A percentile compares a stretch with the other conserved stretches of the same genome.
Evolutionary conservation across 2,797 vertebrate genomes (phyloP).

Genomic region (Aeoliscus strigatus): DNA sequence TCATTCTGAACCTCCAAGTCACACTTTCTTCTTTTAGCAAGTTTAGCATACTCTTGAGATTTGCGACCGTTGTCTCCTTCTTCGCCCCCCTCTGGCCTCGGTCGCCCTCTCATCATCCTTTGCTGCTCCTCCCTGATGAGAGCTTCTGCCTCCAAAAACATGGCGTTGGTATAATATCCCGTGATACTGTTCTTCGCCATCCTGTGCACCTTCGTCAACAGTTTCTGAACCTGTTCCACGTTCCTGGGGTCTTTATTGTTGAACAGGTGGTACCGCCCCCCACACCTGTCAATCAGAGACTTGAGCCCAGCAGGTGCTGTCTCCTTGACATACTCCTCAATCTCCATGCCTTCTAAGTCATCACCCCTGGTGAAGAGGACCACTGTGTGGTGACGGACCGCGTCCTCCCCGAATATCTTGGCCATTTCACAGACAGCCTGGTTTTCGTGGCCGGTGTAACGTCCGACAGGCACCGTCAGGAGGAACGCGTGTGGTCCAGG

Average conservation of each 20-base stretch:
- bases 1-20: no score
- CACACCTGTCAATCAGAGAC: slow-evolving; percentile 65
- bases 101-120: slow-evolving; percentile 51
- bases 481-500: slow-evolving; percentile 81
- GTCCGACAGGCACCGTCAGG: slow-evolving; percentile 75
- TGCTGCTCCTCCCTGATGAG: slow-evolving; percentile 68
- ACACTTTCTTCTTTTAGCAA: slow-evolving; percentile 50
- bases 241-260: slow-evolving; percentile 68
- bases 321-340: slow-evolving; percentile 59
- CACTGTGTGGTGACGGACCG: slow-evolving; percentile 62
- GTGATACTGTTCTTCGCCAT: slow-evolving; percentile 53
- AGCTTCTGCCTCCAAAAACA: slow-evolving; percentile 66
- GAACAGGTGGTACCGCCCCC: slow-evolving; percentile 70
- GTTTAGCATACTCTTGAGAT: slow-evolving; percentile 3
- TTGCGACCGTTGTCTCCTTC: slow-evolving; percentile 6
- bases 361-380: slow-evolving; percentile 75
- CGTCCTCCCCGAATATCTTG: slow-evolving; percentile 66
- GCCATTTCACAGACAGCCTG: slow-evolving; percentile 51
- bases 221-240: slow-evolving; percentile 54
- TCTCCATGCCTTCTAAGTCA: slow-evolving; percentile 58
- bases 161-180: slow-evolving; percentile 62
- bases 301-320: slow-evolving; percentile 55
- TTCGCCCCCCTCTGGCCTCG: slow-evolving; percentile 26
- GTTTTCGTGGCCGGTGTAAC: slow-evolving; percentile 70
- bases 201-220: slow-evolving; percentile 64